Evolutionary conservation across 1,140 invertebrate genomes (phyloP).

Genomic region (Cyrtorhinus lividipennis): DNA sequence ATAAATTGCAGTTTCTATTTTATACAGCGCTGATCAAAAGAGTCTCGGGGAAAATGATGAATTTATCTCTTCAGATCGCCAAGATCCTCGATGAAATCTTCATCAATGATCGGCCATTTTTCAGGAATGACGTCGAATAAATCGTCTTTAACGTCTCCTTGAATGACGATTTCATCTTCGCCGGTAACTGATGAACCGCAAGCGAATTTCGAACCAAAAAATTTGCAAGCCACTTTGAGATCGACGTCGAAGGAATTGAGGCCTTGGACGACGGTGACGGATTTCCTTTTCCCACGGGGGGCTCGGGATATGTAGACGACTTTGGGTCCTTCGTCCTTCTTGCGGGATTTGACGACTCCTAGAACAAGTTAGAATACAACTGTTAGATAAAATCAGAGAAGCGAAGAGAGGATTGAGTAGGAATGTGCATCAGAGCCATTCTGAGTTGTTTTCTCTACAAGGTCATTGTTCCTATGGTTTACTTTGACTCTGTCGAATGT

Average conservation of each 20-base stretch:
- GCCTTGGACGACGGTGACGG: slow-evolving; percentile 80
- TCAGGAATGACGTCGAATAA: slow-evolving; percentile 94
- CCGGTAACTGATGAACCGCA: slow-evolving; percentile 97
- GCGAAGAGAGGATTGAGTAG: too few relatives aligned
- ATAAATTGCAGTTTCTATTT: too few relatives aligned
- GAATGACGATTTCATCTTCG: slow-evolving; percentile 98
- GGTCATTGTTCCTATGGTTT: too few relatives aligned
- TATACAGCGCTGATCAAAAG: too few relatives aligned
- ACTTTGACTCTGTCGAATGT: too few relatives aligned
- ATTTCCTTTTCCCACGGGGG: slow-evolving; percentile 96
- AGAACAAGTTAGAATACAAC: too few relatives aligned
- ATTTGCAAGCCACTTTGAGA: slow-evolving; percentile 93
- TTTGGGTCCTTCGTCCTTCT: slow-evolving; percentile 24
- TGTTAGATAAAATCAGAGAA: too few relatives aligned
- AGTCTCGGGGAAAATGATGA: not conserved
- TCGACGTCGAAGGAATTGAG: slow-evolving; percentile 91
- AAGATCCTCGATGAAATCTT: slow-evolving; percentile 31
- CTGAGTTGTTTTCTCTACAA: too few relatives aligned
- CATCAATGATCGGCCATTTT: slow-evolving; percentile 72
- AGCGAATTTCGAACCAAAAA: slow-evolving; percentile 94
- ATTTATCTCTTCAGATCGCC: slow-evolving; percentile 29
- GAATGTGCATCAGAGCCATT: too few relatives aligned
- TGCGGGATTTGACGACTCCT: not conserved
- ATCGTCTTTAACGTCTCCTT: slow-evolving; percentile 96
- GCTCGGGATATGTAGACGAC: slow-evolving; percentile 71